A percentile compares a stretch with the other conserved stretches of the same genome.
phyloP scores from a whole-genome alignment of 1,140 invertebrate species.

The Whitmania pigra region DNA sequence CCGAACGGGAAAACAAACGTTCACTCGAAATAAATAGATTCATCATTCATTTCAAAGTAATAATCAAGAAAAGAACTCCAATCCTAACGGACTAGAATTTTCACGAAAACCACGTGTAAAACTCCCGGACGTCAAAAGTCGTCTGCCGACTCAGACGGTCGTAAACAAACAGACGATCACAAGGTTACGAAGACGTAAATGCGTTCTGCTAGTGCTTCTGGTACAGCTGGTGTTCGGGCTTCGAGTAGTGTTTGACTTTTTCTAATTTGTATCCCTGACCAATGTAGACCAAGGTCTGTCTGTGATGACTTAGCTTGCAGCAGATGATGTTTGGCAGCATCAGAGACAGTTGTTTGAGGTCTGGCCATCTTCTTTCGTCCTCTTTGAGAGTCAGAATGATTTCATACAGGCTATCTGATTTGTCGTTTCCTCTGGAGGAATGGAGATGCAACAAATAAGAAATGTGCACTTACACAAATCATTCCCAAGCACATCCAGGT shows the following conservation, averaged over 20 bases:
- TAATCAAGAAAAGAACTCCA: no score
- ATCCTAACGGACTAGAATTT: no score
- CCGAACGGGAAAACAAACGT: no score
- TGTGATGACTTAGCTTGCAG: background rate
- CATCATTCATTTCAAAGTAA: no score
- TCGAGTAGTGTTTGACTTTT: constrained; percentile 1
- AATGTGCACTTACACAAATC: background rate
- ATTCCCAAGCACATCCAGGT: background rate
- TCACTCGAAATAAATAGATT: no score
- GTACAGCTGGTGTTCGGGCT: background rate
- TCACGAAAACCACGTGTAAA: no score
- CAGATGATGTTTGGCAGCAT: constrained; percentile 8
- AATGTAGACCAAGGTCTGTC: background rate
- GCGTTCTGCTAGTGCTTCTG: no score
- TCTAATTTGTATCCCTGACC: constrained; percentile 7
- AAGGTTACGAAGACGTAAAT: no score
- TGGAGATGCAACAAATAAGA: background rate
- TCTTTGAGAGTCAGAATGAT: constrained; percentile 3
- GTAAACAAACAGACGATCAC: no score
- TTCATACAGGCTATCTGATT: background rate
- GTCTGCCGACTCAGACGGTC: no score
- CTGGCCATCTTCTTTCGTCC: background rate
- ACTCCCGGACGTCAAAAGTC: no score
- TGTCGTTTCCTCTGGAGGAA: background rate
- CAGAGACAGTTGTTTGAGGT: constrained; percentile 1